Evolutionary conservation across 2,797 vertebrate species (phyloP).

Genomic region (Oreochromis grahami): DNA sequence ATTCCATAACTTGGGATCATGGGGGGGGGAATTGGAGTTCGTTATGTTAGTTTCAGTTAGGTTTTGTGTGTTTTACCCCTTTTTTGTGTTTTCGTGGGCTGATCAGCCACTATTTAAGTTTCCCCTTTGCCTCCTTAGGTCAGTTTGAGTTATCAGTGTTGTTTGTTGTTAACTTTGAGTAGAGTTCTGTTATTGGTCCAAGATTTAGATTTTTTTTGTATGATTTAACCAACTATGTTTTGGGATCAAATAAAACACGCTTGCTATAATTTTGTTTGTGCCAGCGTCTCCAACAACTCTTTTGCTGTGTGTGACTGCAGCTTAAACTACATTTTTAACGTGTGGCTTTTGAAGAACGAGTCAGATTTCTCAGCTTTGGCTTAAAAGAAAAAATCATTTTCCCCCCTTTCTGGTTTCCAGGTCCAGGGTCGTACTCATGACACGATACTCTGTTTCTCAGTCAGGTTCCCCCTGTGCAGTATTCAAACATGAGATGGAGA

Average conservation of each 20-base stretch:
- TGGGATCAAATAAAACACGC: rapidly evolving
- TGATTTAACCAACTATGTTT: no score
- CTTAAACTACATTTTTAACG: background rate
- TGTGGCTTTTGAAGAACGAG: background rate
- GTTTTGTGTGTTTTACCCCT: no score
- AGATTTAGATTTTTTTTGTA: no score
- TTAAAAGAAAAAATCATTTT: background rate
- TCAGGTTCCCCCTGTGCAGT: background rate
- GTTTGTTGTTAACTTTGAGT: no score
- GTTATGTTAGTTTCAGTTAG: no score
- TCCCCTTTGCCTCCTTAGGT: rapidly evolving
- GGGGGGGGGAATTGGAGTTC: no score
- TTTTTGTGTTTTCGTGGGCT: no score
- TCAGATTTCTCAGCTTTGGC: background rate
- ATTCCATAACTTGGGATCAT: background rate
- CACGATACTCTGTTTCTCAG: background rate
- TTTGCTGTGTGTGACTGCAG: background rate
- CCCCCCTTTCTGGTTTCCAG: background rate
- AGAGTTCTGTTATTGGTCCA: no score
- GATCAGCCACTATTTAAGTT: no score
- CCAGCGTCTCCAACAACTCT: background rate
- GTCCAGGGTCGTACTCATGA: background rate
- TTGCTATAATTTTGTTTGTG: background rate
- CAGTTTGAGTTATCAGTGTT: no score
- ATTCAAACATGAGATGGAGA: background rate